phyloP scores from a whole-genome alignment of 2,797 vertebrate species.

The Chaenodraco wilsoni region DNA sequence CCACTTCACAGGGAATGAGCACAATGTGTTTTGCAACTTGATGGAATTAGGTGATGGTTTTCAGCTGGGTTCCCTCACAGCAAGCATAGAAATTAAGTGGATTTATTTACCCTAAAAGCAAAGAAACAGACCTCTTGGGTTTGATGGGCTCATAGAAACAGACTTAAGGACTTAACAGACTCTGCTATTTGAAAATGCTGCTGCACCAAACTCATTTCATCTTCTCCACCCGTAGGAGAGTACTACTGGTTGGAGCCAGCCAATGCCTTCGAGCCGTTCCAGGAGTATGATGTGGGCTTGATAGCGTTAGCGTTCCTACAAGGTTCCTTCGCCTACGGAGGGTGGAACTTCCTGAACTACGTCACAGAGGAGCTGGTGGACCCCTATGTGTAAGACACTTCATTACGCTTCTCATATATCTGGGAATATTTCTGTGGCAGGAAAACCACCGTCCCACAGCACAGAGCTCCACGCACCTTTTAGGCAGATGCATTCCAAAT shows the following conservation, averaged over 20 bases:
- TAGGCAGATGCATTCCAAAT: conserved; percentile 42
- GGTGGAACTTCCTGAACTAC: conserved; percentile 98
- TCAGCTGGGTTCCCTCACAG: conserved; percentile 27
- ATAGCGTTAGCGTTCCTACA: conserved; percentile 93
- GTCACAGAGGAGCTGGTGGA: conserved; percentile 95
- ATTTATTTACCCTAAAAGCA: conserved; percentile 36
- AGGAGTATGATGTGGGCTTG: conserved; percentile 89
- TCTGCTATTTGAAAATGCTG: too few species aligned
- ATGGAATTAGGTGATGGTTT: conserved; percentile 30
- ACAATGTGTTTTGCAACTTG: conserved; percentile 12
- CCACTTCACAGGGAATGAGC: not conserved
- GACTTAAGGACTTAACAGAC: not conserved
- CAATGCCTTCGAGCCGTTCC: conserved; percentile 91
- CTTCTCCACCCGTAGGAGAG: conserved; percentile 79
- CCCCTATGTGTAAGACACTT: conserved; percentile 89
- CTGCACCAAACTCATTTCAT: not conserved
- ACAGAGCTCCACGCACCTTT: conserved; percentile 22
- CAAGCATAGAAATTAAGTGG: conserved; percentile 2
- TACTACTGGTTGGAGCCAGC: conserved; percentile 94
- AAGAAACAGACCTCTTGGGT: not conserved
- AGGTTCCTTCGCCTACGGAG: conserved; percentile 94
- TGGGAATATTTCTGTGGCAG: not conserved
- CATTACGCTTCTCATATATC: not conserved
- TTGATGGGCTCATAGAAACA: not conserved
- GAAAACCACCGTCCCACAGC: not conserved